These are phyloP conservation scores for Panagrolaimus sp. DNA, from an alignment of 1,140 invertebrate species.

Conservation along the genomic window DNA sequence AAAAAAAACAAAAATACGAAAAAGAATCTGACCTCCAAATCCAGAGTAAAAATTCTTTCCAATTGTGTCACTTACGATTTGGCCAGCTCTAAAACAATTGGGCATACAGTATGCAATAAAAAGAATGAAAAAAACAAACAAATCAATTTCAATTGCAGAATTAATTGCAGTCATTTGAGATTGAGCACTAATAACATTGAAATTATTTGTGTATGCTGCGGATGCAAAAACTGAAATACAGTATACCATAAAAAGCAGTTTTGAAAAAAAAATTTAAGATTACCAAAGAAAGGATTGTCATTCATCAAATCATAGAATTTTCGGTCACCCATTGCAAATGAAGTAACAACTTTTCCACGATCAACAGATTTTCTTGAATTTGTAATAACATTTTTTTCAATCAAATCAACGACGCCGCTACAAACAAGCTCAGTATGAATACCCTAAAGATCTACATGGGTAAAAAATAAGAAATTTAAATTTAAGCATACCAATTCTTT, in stretches of 20 bases:
- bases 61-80: conserved; percentile 84
- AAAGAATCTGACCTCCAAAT: conserved; percentile 5
- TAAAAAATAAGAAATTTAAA: too few species aligned
- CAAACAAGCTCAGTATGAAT: conserved; percentile 76
- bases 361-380: conserved; percentile 70
- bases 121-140: too few species aligned
- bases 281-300: conserved; percentile 67
- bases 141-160: conserved; percentile 79
- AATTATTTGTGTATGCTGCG: conserved; percentile 79
- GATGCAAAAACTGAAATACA: conserved; percentile 62
- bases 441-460: conserved; percentile 84
- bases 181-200: conserved; percentile 73
- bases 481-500: too few species aligned
- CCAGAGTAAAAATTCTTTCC: conserved; percentile 85
- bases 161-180: conserved; percentile 89
- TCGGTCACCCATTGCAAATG: conserved; percentile 79
- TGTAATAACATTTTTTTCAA: conserved; percentile 30
- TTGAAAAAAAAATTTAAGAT: conserved; percentile 66
- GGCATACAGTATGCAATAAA: too few species aligned
- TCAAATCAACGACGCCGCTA: conserved; percentile 72
- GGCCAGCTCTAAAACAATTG: too few species aligned
- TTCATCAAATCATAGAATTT: conserved; percentile 83
- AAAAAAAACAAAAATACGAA: conserved; percentile 15
- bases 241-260: background rate
- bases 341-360: conserved; percentile 74